Percentiles rank a stretch among this genome's conserved stretches.
Conservation (phyloP, 2,797 vertebrate genomes). For the Propithecus perrieri region DNA sequence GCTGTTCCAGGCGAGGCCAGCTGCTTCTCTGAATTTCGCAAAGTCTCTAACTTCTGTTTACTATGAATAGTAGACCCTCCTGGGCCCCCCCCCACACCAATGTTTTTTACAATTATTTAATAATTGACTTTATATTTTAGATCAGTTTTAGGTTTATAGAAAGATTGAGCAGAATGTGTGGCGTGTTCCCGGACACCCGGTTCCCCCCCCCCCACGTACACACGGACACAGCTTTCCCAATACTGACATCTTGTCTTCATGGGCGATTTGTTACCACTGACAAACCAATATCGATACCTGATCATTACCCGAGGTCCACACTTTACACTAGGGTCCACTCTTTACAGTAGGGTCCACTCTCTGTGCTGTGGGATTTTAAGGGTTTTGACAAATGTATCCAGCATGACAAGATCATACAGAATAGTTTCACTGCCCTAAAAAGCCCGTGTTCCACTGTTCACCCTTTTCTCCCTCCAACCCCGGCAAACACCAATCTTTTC, state of each 20-base stretch:
- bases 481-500: too few species aligned
- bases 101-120: too few species aligned
- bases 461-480: rapidly evolving
- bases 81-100: neutral
- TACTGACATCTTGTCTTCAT: rapidly evolving
- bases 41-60: neutral
- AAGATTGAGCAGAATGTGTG: neutral
- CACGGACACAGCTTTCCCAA: rapidly evolving
- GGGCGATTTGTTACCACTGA: rapidly evolving
- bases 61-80: too few species aligned
- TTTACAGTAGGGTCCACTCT: too few species aligned
- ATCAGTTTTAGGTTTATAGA: neutral
- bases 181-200: rapidly evolving
- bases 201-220: rapidly evolving
- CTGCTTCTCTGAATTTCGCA: too few species aligned
- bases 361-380: neutral
- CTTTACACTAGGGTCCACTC: too few species aligned
- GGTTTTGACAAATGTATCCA: neutral
- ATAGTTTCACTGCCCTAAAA: rapidly evolving
- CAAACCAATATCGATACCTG: rapidly evolving
- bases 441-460: rapidly evolving
- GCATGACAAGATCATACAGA: rapidly evolving
- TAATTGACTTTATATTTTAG: neutral
- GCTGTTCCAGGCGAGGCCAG: neutral
- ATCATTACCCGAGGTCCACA: neutral